Conservation (phyloP, 2,888 invertebrate species). For the Alitta virens region DNA sequence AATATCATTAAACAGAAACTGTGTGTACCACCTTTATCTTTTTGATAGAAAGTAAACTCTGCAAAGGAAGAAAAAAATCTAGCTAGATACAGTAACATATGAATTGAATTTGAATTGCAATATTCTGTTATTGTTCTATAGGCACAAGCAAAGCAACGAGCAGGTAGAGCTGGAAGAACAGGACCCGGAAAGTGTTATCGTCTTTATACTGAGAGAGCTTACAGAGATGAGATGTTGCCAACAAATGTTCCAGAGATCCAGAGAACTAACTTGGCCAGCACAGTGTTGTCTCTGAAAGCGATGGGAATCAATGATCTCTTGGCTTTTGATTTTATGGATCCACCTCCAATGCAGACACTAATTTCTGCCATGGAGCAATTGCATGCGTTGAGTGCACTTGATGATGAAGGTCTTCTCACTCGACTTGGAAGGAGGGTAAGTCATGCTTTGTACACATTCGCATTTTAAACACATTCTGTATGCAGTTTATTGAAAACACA, state of each 20-base stretch:
- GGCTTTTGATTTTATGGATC: conserved; percentile 99
- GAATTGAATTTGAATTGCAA: too few species aligned
- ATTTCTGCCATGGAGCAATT: conserved; percentile 96
- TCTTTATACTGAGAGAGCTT: conserved; percentile 96
- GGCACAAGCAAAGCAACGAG: conserved; percentile 96
- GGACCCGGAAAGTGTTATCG: conserved; percentile 97
- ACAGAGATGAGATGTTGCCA: conserved; percentile 92
- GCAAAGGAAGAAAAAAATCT: too few species aligned
- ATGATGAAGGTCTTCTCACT: conserved; percentile 68
- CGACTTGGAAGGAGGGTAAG: conserved; percentile 64
- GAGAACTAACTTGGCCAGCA: conserved; percentile 94
- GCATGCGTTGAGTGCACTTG: conserved; percentile 93
- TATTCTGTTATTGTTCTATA: too few species aligned
- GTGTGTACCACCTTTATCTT: too few species aligned
- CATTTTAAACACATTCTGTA: too few species aligned
- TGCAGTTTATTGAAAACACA: too few species aligned
- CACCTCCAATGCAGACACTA: conserved; percentile 95
- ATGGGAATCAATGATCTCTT: conserved; percentile 99
- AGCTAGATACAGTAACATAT: too few species aligned
- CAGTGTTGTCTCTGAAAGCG: conserved; percentile 87
- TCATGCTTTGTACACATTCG: too few species aligned
- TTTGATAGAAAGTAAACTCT: too few species aligned
- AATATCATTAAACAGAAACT: too few species aligned
- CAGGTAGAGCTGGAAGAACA: conserved; percentile 94
- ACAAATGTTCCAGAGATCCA: conserved; percentile 91